Percentiles rank a stretch among this genome's conserved stretches.
These are phyloP conservation scores for Ceyx margarethae DNA, from an alignment of 2,113 vertebrate genomes.

Conservation along the genomic window DNA sequence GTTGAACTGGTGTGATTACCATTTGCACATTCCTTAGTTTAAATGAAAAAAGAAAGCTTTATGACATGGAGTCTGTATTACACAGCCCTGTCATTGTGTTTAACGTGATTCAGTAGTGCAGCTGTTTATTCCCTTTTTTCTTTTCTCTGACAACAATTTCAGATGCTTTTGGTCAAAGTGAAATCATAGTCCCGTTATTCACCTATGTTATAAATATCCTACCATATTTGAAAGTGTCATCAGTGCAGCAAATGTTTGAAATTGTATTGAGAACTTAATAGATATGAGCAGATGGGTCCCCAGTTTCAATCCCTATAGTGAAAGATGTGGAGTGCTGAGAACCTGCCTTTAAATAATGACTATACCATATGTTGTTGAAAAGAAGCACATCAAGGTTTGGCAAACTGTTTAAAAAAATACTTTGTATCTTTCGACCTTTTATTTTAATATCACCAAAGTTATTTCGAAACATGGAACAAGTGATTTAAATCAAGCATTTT, in stretches of 20 bases:
- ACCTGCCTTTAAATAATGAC: constrained; percentile 48
- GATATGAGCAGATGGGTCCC: constrained; percentile 59
- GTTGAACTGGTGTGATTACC: constrained; percentile 2
- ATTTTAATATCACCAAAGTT: neutral
- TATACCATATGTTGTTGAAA: constrained; percentile 60
- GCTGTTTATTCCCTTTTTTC: constrained; percentile 53
- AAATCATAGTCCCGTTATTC: constrained; percentile 39
- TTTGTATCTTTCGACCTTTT: neutral
- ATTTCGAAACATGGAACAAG: neutral
- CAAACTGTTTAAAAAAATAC: constrained; percentile 23
- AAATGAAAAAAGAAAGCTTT: constrained; percentile 53
- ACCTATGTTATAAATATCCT: constrained; percentile 25
- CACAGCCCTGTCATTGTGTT: constrained; percentile 33
- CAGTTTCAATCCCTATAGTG: constrained; percentile 19
- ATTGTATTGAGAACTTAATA: constrained; percentile 40
- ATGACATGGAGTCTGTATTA: constrained; percentile 30
- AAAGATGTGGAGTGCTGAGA: constrained; percentile 55
- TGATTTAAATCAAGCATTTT: neutral
- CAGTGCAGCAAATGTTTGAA: constrained; percentile 43
- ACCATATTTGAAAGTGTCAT: constrained; percentile 14
- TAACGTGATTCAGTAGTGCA: constrained; percentile 36
- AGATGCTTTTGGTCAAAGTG: constrained; percentile 34
- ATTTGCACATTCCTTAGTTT: constrained; percentile 41
- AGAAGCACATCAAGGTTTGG: constrained; percentile 15
- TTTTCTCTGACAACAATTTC: constrained; percentile 37